phyloP scores from a whole-genome alignment of 2,797 vertebrate species.

The Salarias fasciatus region DNA sequence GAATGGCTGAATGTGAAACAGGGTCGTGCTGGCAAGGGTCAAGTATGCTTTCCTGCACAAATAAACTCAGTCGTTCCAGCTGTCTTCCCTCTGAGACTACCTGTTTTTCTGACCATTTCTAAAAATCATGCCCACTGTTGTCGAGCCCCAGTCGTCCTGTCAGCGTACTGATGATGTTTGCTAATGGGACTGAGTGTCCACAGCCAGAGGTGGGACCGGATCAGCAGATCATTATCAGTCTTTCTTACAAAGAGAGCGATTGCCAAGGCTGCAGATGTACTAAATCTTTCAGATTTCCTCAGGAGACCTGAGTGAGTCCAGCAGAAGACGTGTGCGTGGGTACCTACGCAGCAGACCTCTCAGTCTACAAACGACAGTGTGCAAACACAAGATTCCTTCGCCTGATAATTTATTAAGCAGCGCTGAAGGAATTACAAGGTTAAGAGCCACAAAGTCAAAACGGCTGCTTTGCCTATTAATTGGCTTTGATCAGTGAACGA shows the following conservation, averaged over 20 bases:
- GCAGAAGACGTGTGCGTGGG: slow-evolving; percentile 33
- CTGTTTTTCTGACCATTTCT: slow-evolving; percentile 38
- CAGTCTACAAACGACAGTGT: slow-evolving; percentile 46
- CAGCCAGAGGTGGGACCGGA: slow-evolving; percentile 42
- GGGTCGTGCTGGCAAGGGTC: slow-evolving; percentile 41
- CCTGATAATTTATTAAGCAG: slow-evolving; percentile 79
- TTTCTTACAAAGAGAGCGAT: slow-evolving; percentile 19
- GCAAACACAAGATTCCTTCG: slow-evolving; percentile 53
- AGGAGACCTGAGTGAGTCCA: slow-evolving; percentile 42
- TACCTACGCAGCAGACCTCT: slow-evolving; percentile 35
- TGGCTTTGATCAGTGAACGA: slow-evolving; percentile 75
- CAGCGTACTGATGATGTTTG: slow-evolving; percentile 49
- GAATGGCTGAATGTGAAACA: slow-evolving; percentile 28
- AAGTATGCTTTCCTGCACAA: slow-evolving; percentile 29
- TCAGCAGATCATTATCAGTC: slow-evolving; percentile 68
- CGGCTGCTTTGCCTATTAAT: slow-evolving; percentile 75
- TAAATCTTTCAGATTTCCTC: slow-evolving; percentile 41
- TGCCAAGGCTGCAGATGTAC: slow-evolving; percentile 39
- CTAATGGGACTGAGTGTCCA: slow-evolving; percentile 48
- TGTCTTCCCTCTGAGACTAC: slow-evolving; percentile 31
- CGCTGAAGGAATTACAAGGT: slow-evolving; percentile 63
- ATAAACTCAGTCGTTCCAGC: slow-evolving; percentile 39
- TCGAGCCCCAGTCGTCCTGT: slow-evolving; percentile 39
- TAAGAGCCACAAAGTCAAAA: slow-evolving; percentile 76
- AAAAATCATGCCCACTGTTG: slow-evolving; percentile 16